These are phyloP conservation scores for Gnatocerus cornutus DNA, from an alignment of 2,888 invertebrate species.

Conservation along the genomic window DNA sequence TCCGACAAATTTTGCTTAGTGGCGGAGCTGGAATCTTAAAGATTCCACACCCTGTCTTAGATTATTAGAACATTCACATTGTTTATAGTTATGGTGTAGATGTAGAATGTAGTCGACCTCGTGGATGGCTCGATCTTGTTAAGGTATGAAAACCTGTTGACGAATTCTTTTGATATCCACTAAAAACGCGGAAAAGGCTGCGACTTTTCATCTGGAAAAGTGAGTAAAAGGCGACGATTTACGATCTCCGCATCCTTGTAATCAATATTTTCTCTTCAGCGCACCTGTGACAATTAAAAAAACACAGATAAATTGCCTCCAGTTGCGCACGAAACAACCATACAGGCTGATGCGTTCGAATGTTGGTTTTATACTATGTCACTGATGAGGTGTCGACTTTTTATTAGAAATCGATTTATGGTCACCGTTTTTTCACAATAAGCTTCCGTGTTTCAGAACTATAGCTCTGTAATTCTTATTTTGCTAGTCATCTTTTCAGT, in stretches of 20 bases:
- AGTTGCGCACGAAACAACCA: not conserved
- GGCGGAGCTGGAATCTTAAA: not conserved
- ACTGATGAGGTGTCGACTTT: conserved; percentile 10
- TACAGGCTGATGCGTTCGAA: not conserved
- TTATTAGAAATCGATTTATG: conserved; percentile 28
- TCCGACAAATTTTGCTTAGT: not conserved
- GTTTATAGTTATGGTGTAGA: conserved; percentile 50
- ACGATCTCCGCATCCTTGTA: not conserved
- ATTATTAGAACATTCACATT: conserved; percentile 55
- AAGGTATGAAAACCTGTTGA: conserved; percentile 51
- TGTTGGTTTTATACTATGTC: not conserved
- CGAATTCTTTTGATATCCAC: conserved; percentile 42
- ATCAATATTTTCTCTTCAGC: not conserved
- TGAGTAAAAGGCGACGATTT: not conserved
- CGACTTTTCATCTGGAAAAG: not conserved
- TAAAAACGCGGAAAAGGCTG: conserved; percentile 37
- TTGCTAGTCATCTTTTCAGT: conserved; percentile 27
- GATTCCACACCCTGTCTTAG: conserved; percentile 42
- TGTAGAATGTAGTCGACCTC: conserved; percentile 54
- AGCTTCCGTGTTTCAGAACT: conserved; percentile 32
- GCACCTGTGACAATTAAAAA: conserved; percentile 20
- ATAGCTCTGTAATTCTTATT: conserved; percentile 30
- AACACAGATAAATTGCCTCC: conserved; percentile 17
- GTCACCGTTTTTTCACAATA: conserved; percentile 25
- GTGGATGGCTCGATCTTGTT: conserved; percentile 53